Evolutionary conservation across 2,797 vertebrate species (phyloP), one percentile per base, ranked within the genome.

Genomic region (Malacoctenus gilli): DNA sequence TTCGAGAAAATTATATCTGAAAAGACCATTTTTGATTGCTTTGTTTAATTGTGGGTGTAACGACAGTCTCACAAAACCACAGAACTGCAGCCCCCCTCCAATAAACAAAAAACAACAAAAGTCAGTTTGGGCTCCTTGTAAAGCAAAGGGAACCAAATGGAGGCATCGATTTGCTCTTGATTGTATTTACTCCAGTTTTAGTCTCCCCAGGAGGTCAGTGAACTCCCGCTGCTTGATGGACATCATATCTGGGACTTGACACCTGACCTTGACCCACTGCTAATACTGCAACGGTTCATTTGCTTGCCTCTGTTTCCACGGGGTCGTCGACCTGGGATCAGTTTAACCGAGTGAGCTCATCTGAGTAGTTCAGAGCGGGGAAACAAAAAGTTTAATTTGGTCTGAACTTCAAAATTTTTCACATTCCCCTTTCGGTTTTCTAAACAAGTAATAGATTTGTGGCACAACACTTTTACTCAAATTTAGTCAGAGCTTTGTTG

Each of bases 201-300:
- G 34, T 64, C 68, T 59, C 42, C 8, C 14, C 37, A 38, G 79
- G 75, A 38, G 79, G 75, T 80, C 58, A 53, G 15, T 86, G 74
- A 85, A 68, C 71, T 64, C 52, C 22, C 22, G 0, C 6, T 38
- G 43, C 13, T 4, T 58, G 70, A 65, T 39, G 28, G 40, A 57
- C 64, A 30, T 35, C 8, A 15, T 42, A 58, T 60, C 59, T 70
- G 10, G 38, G 50, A 54, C 64, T 51, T 66, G 54, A 76, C 70
- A 59, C 46, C 42, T 87, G 42, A 59, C 82, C 78, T 75, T 82
- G 68, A 79, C 71, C 44, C 14, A 41, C 54, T 53, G 69, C 42
- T 71, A 57, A 60, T 63, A 49, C 31, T 43, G 36, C 3, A 2
- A 12, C 53, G 59, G 63, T 67, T 72, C 41, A 64, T 46, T 54